Evolutionary conservation across 1,140 invertebrate genomes (phyloP).

Genomic region (Akabosia matsudoensis): DNA sequence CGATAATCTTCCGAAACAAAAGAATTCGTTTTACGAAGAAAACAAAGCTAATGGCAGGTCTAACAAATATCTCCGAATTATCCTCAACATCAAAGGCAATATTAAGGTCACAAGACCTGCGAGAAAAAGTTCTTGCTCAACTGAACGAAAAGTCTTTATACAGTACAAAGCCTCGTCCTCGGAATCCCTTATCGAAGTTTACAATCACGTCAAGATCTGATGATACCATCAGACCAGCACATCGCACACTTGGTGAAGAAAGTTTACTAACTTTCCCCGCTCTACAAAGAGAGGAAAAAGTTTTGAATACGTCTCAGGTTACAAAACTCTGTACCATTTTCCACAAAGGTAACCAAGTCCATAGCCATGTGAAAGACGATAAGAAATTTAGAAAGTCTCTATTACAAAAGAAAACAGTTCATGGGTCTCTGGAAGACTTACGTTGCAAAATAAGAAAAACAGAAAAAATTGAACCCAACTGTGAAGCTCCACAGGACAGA

Average conservation of each 20-base stretch:
- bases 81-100: background rate
- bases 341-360: background rate
- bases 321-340: background rate
- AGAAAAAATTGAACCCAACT: too few species aligned
- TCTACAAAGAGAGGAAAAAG: background rate
- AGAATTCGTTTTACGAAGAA: too few species aligned
- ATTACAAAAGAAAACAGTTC: background rate
- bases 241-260: background rate
- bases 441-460: background rate
- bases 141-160: background rate
- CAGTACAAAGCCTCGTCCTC: background rate
- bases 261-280: background rate
- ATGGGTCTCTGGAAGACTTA: slow-evolving; percentile 10
- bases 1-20: too few species aligned
- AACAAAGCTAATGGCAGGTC: too few species aligned
- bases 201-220: background rate
- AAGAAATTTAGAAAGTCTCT: background rate
- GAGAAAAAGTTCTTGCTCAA: background rate
- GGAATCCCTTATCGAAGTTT: slow-evolving; percentile 2
- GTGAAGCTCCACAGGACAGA: too few species aligned
- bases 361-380: background rate
- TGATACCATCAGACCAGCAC: background rate
- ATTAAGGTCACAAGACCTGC: background rate
- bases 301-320: background rate
- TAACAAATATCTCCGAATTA: too few species aligned